Conservation (phyloP, 2,888 invertebrate genomes). For the Heliconius sara region DNA sequence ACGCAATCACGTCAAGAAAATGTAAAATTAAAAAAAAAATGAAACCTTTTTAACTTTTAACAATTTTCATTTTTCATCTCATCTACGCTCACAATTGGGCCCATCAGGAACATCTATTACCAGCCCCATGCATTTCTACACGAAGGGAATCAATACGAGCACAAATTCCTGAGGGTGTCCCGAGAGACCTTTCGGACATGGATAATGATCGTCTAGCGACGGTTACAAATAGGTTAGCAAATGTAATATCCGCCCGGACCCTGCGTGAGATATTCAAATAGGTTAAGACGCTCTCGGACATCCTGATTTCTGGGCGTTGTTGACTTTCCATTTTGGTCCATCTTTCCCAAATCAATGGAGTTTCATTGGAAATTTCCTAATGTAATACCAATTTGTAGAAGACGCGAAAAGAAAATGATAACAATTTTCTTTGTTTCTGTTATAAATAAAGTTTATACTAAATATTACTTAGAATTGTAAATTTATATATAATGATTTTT, state of each 20-base stretch:
- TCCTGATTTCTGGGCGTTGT: constrained; percentile 51
- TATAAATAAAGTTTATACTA: too few species aligned
- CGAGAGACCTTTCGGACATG: constrained; percentile 72
- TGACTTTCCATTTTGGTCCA: constrained; percentile 52
- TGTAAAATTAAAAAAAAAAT: not conserved
- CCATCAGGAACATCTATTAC: constrained; percentile 65
- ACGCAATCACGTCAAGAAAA: not conserved
- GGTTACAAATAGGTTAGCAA: constrained; percentile 83
- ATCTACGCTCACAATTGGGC: constrained; percentile 28
- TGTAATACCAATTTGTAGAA: not conserved
- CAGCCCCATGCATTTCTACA: constrained; percentile 50
- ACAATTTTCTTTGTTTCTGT: too few species aligned
- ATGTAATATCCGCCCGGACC: constrained; percentile 81
- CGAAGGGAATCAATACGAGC: constrained; percentile 73
- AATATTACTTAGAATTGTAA: too few species aligned
- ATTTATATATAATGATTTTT: too few species aligned
- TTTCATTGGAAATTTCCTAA: not conserved
- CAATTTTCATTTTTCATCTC: constrained; percentile 6
- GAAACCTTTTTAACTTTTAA: not conserved
- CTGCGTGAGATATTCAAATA: constrained; percentile 73
- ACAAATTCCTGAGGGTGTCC: constrained; percentile 64
- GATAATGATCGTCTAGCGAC: constrained; percentile 80
- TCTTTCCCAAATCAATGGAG: not conserved
- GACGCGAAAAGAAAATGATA: not conserved
- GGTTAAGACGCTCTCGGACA: constrained; percentile 52